These are phyloP conservation scores for Turritopsis dohrnii DNA, from an alignment of 30 jellyfish, hydroid and myxozoan genomes.

Conservation along the genomic window DNA sequence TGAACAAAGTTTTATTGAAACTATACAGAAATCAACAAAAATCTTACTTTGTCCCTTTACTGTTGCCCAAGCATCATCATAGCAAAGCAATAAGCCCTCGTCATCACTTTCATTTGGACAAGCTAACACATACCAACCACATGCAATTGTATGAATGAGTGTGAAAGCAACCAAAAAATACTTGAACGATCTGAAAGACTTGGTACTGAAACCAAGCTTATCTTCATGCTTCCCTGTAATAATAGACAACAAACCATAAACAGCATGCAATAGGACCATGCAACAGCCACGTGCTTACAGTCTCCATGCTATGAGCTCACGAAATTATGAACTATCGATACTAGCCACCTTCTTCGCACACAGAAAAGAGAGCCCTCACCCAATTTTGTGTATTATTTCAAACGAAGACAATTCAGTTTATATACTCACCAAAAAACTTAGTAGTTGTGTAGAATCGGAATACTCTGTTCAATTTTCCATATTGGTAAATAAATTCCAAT, in stretches of 20 bases:
- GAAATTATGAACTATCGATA: not conserved
- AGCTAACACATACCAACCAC: conserved; percentile 37
- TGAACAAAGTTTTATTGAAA: too few relatives aligned
- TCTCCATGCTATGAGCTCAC: not conserved
- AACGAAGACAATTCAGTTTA: too few relatives aligned
- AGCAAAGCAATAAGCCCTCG: conserved; percentile 1
- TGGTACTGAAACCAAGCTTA: conserved; percentile 18
- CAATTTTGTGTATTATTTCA: too few relatives aligned
- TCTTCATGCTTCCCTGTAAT: conserved; percentile 17
- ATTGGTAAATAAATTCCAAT: not conserved
- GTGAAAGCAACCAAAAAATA: conserved; percentile 29
- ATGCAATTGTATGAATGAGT: conserved; percentile 25
- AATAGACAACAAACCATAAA: too few relatives aligned
- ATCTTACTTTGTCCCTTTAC: not conserved
- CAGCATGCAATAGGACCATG: too few relatives aligned
- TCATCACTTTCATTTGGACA: conserved; percentile 22
- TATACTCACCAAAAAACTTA: conserved; percentile 17
- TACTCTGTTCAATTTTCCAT: not conserved
- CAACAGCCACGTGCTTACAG: not conserved
- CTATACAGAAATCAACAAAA: not conserved
- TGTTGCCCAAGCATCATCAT: conserved; percentile 21
- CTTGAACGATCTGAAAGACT: conserved; percentile 16
- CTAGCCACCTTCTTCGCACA: too few relatives aligned
- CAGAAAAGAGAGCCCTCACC: too few relatives aligned
- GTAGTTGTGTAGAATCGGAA: not conserved